Conservation (phyloP, 2,888 invertebrate species). For the Deilephila elpenor region DNA sequence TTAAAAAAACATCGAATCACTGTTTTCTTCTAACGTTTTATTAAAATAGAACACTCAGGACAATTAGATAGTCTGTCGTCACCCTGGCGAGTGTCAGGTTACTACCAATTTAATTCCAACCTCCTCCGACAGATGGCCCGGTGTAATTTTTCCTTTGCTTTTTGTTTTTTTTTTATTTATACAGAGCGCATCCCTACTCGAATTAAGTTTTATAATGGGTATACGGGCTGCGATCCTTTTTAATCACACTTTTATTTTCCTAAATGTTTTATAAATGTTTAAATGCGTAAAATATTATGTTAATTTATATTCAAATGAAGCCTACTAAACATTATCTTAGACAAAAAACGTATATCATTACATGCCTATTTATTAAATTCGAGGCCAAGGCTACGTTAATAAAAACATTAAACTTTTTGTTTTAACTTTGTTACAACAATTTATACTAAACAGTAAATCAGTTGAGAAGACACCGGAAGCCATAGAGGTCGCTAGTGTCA, state of each 20-base stretch:
- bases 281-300: no score
- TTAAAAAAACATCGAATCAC: slow-evolving; percentile 29
- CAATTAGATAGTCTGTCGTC: slow-evolving; percentile 77
- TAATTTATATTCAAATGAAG: no score
- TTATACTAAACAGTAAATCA: slow-evolving; percentile 3
- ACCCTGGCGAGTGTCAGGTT: slow-evolving; percentile 57
- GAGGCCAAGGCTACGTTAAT: background rate
- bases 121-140: slow-evolving; percentile 50
- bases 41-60: slow-evolving; percentile 69
- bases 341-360: background rate
- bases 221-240: background rate
- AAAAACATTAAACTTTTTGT: background rate
- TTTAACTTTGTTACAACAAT: background rate
- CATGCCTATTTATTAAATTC: background rate
- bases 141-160: slow-evolving; percentile 56
- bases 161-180: slow-evolving; percentile 36
- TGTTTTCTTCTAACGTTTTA: slow-evolving; percentile 40
- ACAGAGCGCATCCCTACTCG: background rate
- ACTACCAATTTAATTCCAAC: slow-evolving; percentile 58
- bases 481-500: slow-evolving; percentile 58
- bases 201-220: background rate
- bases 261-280: background rate
- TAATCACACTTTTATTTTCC: background rate
- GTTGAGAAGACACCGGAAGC: slow-evolving; percentile 50
- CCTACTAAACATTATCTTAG: no score